Evolutionary conservation across 1,140 invertebrate genomes (phyloP).

Genomic region (Branchinecta lindahli): DNA sequence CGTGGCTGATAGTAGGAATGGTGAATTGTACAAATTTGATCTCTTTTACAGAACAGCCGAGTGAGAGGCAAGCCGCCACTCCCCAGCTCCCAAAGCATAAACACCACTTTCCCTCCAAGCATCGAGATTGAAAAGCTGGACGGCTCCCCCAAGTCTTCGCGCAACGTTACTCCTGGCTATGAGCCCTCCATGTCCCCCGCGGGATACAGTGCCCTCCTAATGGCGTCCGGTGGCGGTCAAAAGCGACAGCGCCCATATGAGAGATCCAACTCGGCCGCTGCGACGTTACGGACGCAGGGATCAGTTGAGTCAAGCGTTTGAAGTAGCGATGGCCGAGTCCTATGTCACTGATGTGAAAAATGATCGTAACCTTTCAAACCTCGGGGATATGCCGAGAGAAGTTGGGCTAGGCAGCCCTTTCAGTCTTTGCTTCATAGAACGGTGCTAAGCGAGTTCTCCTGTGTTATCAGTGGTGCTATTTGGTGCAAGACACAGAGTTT

Average conservation of each 20-base stretch:
- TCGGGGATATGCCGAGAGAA: too few relatives aligned
- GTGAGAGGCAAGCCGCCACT: background rate
- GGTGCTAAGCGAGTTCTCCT: too few relatives aligned
- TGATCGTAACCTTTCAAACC: too few relatives aligned
- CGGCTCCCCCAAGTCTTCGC: background rate
- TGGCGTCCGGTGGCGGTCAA: background rate
- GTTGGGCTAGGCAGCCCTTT: too few relatives aligned
- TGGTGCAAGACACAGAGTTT: too few relatives aligned
- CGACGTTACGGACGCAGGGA: background rate
- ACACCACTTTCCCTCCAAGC: background rate
- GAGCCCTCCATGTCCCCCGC: conserved; percentile 3
- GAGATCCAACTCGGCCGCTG: background rate
- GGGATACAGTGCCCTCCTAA: background rate
- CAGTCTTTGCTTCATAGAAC: too few relatives aligned
- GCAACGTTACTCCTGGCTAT: background rate
- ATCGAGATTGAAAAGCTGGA: background rate
- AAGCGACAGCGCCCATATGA: background rate
- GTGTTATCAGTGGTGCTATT: too few relatives aligned
- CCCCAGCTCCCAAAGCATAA: background rate
- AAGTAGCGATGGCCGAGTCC: background rate
- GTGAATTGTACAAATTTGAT: too few relatives aligned
- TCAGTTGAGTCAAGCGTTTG: background rate
- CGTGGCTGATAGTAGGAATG: too few relatives aligned
- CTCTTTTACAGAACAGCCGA: too few relatives aligned
- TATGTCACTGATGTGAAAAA: too few relatives aligned